phyloP scores from a whole-genome alignment of 2,888 invertebrate genomes.

The Pristionchus entomophagus region DNA sequence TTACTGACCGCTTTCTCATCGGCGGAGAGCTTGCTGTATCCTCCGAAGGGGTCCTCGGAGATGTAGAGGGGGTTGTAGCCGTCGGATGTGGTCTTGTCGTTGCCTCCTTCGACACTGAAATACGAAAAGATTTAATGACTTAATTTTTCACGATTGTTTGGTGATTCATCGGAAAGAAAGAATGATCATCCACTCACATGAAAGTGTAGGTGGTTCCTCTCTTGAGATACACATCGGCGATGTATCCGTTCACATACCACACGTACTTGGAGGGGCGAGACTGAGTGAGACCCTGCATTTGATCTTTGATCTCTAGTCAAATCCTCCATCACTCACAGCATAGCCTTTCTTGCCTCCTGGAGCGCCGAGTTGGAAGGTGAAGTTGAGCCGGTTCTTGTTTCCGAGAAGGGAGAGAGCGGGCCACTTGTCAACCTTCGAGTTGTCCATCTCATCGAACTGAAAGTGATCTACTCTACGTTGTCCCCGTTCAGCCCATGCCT shows the following conservation, averaged over 20 bases:
- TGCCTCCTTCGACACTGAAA: constrained; percentile 84
- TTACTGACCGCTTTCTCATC: constrained; percentile 79
- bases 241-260: constrained; percentile 93
- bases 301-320: constrained; percentile 74
- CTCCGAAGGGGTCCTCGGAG: constrained; percentile 88
- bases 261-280: constrained; percentile 81
- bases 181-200: constrained; percentile 75
- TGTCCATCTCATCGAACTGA: constrained; percentile 56
- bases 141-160: not conserved
- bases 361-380: constrained; percentile 88
- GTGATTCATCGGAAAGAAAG: not conserved
- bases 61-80: constrained; percentile 92
- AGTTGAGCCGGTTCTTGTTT: constrained; percentile 80
- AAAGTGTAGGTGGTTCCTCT: constrained; percentile 90
- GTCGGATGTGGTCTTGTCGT: constrained; percentile 87
- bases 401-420: constrained; percentile 65
- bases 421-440: constrained; percentile 60
- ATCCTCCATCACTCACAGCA: constrained; percentile 79
- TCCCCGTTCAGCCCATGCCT: not conserved
- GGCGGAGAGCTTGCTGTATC: constrained; percentile 85
- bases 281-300: constrained; percentile 59
- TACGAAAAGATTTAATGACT: too few species aligned
- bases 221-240: constrained; percentile 89
- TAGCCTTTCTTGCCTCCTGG: constrained; percentile 88
- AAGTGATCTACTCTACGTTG: constrained; percentile 43